Evolutionary conservation across 2,797 vertebrate species (phyloP).

Genomic region (Hozukius guyotensis): DNA sequence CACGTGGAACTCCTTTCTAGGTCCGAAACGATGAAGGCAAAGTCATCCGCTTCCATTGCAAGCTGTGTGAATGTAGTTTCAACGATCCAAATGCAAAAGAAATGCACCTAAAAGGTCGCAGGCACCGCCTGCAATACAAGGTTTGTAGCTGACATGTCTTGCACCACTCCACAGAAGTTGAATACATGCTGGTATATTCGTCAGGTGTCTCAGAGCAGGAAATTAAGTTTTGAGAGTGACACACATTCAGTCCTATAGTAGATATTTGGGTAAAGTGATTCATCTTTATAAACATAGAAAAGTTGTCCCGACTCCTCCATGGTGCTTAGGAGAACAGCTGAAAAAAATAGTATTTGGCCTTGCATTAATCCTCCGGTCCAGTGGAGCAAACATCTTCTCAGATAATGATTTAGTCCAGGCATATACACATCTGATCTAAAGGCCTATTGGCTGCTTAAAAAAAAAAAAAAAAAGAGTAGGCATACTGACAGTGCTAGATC

Average conservation of each 20-base stretch:
- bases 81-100: conserved; percentile 99
- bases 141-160: conserved; percentile 65
- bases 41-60: conserved; percentile 98
- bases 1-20: conserved; percentile 67
- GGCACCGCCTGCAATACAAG: conserved; percentile 97
- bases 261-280: background rate
- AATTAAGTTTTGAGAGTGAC: background rate
- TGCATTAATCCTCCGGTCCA: background rate
- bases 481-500: background rate
- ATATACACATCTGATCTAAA: background rate
- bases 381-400: background rate
- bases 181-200: background rate
- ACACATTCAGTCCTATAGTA: background rate
- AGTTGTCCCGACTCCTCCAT: background rate
- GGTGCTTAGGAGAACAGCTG: background rate
- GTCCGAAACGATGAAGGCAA: conserved; percentile 98
- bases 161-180: background rate
- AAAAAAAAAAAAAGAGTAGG: too few species aligned
- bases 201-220: background rate
- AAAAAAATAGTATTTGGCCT: background rate
- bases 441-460: background rate
- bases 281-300: background rate
- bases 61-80: conserved; percentile 98
- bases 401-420: background rate
- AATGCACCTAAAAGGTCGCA: conserved; percentile 96